phyloP scores from a whole-genome alignment of 1,140 invertebrate species.

The Macrocentrus cingulum region DNA sequence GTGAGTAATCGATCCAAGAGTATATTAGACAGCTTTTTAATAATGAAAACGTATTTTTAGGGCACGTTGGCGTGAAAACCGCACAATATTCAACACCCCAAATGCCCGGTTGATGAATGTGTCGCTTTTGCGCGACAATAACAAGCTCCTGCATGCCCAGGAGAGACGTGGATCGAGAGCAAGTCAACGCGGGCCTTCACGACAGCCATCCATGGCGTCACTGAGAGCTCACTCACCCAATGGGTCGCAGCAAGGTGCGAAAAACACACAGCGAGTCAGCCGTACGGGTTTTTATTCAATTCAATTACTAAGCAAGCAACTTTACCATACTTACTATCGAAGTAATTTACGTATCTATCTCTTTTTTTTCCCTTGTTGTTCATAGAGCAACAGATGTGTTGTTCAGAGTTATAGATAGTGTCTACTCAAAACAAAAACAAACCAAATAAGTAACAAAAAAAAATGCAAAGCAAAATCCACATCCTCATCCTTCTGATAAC shows the following conservation, averaged over 20 bases:
- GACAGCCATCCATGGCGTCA: conserved; percentile 80
- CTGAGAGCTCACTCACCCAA: conserved; percentile 77
- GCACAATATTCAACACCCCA: conserved; percentile 93
- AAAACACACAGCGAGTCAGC: conserved; percentile 58
- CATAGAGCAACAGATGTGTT: conserved; percentile 43
- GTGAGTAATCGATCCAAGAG: conserved; percentile 62
- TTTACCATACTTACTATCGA: conserved; percentile 38
- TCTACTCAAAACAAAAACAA: neutral
- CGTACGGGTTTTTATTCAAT: conserved; percentile 59
- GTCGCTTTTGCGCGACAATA: conserved; percentile 78
- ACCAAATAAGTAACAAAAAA: too few species aligned
- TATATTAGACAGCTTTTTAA: neutral
- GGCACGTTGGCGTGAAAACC: conserved; percentile 86
- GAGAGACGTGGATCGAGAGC: conserved; percentile 76
- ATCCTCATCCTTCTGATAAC: conserved; percentile 4
- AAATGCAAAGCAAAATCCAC: too few species aligned
- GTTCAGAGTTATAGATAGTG: conserved; percentile 9
- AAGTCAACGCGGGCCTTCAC: conserved; percentile 73
- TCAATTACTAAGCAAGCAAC: conserved; percentile 59
- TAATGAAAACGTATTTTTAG: conserved; percentile 60
- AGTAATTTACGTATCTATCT: conserved; percentile 25
- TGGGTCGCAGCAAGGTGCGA: conserved; percentile 71
- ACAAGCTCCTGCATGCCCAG: conserved; percentile 75
- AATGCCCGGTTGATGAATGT: conserved; percentile 88
- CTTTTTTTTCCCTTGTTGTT: conserved; percentile 30